Base-by-base conservation (phyloP, 2,888 invertebrate species). In the Protophormia terraenovae region DNA sequence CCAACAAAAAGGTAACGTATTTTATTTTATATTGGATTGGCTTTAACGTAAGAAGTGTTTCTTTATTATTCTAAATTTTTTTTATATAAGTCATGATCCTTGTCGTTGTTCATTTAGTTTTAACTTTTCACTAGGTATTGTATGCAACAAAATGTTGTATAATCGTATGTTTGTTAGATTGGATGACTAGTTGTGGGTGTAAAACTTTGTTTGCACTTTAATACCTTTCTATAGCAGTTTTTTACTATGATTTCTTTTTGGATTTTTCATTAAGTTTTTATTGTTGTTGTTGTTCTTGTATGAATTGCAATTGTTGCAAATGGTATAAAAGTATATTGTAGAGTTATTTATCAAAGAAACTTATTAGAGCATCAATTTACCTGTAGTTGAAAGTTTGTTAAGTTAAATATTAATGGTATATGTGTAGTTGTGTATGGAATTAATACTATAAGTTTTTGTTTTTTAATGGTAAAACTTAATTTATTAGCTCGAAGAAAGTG, bases 11-110 rank as follows among this genome's bases (percentile, higher is more conserved):
- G 1, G 2, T 35, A 47, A 66, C 7, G 50, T 32, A 71, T 16
- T 66, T 72, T 50, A 72, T 38, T 67, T 72, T 47, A 53, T 71
- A 77, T 64, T 77, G 45, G n/a, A 71, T 32, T 77, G 41, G 19
- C 10, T 41, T 53, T 22, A 69, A 58, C 14, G 66, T 10, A 38
- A 47, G 16, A 29, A n/a, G 5, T 24, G 14, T 62, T 4, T 32
- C n/a, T 50, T 32, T 53, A 41, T 41, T 41, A 41, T 41, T 5
- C n/a, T 41, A 41, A 3, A 60, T 12, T 3, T 45, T 55, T 71
- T 32, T 24, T 32, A 41, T 22, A n/a, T 35, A 60, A 67, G 29
- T 29, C 82, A 64, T 55, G 76, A 76, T 69, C 24, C 62, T 19
- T 64, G 64, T 19, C 35, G 35, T 69, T 71, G 50, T 53, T 60